phyloP scores from a whole-genome alignment of 2,797 vertebrate species.

The Morelia viridis region DNA sequence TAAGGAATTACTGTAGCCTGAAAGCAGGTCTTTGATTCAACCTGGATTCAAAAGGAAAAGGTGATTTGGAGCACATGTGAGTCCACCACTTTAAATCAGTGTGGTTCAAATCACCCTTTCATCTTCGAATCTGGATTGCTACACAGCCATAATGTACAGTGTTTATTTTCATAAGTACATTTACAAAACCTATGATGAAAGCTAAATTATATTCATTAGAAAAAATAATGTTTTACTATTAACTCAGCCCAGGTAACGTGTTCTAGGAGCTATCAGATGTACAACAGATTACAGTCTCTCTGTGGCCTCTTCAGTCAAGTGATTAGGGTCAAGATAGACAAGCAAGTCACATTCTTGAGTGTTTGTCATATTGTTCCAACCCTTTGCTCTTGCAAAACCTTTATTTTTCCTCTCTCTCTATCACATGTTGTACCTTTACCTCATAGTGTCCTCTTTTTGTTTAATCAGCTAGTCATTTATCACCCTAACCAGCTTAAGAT shows the following conservation, averaged over 20 bases:
- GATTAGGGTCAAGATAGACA: not conserved
- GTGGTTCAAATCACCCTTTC: not conserved
- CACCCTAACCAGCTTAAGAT: not conserved
- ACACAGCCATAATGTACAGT: not conserved
- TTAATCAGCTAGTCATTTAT: slow-evolving; percentile 16
- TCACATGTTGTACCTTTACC: not conserved
- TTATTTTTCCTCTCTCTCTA: not conserved
- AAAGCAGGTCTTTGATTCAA: not conserved
- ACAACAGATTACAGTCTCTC: not conserved
- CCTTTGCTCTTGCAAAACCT: not conserved
- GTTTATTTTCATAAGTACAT: too few relatives aligned
- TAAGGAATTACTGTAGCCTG: too few relatives aligned
- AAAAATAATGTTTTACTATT: not conserved
- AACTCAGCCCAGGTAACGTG: not conserved
- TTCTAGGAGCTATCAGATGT: not conserved
- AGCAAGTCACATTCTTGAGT: slow-evolving; percentile 11
- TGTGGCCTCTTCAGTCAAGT: not conserved
- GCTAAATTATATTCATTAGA: not conserved
- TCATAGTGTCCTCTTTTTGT: slow-evolving; percentile 5
- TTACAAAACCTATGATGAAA: not conserved
- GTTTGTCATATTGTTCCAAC: not conserved
- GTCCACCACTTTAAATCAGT: not conserved
- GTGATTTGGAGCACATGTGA: not conserved
- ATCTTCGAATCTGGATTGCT: not conserved
- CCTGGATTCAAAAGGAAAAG: not conserved